Base-by-base conservation (phyloP, 1,140 invertebrate genomes). In the Drosophila chauvacae region DNA sequence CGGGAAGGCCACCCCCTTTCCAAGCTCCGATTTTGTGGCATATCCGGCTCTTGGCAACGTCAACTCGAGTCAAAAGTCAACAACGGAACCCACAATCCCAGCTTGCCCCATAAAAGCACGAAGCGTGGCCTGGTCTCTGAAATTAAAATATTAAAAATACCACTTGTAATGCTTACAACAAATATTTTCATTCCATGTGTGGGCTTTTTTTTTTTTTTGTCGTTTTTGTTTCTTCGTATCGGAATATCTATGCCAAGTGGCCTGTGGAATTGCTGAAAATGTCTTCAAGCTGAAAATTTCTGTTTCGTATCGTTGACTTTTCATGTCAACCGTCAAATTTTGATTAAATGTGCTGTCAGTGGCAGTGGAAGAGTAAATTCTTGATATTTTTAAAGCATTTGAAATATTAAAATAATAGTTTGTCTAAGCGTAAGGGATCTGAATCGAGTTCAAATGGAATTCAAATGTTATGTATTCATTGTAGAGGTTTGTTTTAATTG, bases 241-340 rank as follows among this genome's bases (percentile, higher is more conserved):
- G 55, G 53, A 39, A 70, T 51, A 72, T 73, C 37, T 72, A 57
- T 73, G 70, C 70, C 68, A 73, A 72, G 66, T 59, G 53, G 37
- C 53, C 66, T 59, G 37, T 37, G 51, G 37, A 72, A 72, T 50
- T 48, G 30, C 53, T 58, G 59, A 41, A 72, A 73, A 72, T 61
- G 71, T 70, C 65, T 72, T 81, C 61, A 81, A 73, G 79, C 62
- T 68, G 73, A 81, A 81, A 73, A 73, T 64, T 81, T 77, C 42
- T 47, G 79, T 79, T 69, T 79, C 64, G 64, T 79, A 70, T 79
- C 68, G 76, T 68, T 80, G 68, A 16, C 53, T 79, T 79, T 73
- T 60, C 41, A 73, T 57, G 69, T 72, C 74, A 76, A 41, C 50
- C 70, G 50, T 63, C 42, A 63, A 56, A 73, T 63, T 72, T 55